These are phyloP conservation scores for Passerina amoena DNA, from an alignment of 2,113 vertebrate species.

Conservation along the genomic window DNA sequence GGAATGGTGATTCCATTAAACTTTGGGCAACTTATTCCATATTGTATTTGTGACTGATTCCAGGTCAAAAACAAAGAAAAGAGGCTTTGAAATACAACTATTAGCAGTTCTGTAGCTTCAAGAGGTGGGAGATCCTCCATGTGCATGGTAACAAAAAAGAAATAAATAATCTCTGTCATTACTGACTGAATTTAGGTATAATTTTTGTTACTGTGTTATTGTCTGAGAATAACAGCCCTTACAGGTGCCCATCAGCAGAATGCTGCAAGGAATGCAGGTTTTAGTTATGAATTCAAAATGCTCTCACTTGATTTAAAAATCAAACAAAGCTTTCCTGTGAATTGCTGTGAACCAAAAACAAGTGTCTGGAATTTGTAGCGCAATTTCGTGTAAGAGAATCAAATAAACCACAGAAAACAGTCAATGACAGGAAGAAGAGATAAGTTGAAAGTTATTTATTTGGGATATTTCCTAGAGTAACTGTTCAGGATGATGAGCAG, in stretches of 20 bases:
- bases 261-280: neutral
- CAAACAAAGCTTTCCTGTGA: neutral
- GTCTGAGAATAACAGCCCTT: neutral
- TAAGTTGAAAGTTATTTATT: neutral
- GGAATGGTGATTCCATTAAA: neutral
- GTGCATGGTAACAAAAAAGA: neutral
- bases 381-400: neutral
- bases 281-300: neutral
- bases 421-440: neutral
- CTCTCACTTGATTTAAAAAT: neutral
- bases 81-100: neutral
- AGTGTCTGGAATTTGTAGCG: neutral
- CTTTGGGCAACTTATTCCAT: neutral
- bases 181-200: neutral
- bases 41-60: neutral
- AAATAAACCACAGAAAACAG: neutral
- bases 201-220: neutral
- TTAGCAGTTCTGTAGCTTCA: neutral
- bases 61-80: neutral
- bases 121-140: neutral
- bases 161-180: neutral
- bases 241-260: neutral
- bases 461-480: conserved; percentile 9
- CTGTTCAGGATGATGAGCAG: neutral
- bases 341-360: neutral